These are phyloP conservation scores for Ernsta delagoae DNA, from an alignment of 2,888 invertebrate species.

Conservation along the genomic window DNA sequence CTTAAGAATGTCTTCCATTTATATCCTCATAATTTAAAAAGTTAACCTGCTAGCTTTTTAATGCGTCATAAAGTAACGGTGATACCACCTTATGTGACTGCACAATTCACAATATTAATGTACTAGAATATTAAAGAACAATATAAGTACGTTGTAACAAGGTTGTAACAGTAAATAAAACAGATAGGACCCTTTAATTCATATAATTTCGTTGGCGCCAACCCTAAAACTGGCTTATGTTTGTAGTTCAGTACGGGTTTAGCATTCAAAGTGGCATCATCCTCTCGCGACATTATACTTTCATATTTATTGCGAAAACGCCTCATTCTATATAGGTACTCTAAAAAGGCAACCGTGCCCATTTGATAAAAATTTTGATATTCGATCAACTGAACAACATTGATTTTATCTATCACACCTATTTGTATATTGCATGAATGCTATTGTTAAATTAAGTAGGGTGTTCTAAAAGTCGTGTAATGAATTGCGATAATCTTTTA, in stretches of 20 bases:
- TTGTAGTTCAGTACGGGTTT: constrained; percentile 79
- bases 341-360: constrained; percentile 47
- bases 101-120: no score
- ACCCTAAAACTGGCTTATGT: constrained; percentile 55
- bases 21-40: no score
- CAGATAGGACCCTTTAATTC: not conserved
- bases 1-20: no score
- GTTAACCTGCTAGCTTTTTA: no score
- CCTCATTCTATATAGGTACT: constrained; percentile 63
- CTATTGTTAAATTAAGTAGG: constrained; percentile 7
- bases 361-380: constrained; percentile 40
- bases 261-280: constrained; percentile 79
- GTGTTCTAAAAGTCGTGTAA: not conserved
- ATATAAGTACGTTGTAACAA: no score
- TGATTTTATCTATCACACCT: constrained; percentile 30
- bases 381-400: constrained; percentile 28
- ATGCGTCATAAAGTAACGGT: no score
- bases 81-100: no score
- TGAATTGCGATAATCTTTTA: not conserved
- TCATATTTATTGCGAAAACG: constrained; percentile 79
- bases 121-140: no score
- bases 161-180: not conserved
- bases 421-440: constrained; percentile 6
- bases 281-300: constrained; percentile 77
- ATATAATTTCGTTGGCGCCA: constrained; percentile 6